These are phyloP conservation scores for Coronaproctus castanopsis DNA, from an alignment of 2,888 invertebrate genomes.

Conservation along the genomic window DNA sequence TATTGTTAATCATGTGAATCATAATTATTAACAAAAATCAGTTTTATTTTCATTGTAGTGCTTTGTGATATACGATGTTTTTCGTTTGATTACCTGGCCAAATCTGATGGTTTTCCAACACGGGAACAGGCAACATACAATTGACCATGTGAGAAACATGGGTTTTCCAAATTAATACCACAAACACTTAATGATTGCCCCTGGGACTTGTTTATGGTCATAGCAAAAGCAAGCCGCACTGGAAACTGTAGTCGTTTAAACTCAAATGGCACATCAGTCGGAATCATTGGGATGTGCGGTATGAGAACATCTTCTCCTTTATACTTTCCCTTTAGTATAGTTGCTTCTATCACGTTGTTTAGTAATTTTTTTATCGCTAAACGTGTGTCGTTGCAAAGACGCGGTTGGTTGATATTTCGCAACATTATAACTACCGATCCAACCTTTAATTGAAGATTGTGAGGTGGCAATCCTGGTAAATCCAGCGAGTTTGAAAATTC, in stretches of 20 bases:
- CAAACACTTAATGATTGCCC: neutral
- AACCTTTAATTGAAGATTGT: neutral
- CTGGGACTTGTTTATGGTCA: neutral
- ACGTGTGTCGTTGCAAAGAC: neutral
- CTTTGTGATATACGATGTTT: no score
- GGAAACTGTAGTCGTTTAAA: neutral
- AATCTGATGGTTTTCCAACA: neutral
- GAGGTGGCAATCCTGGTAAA: neutral
- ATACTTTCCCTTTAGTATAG: neutral
- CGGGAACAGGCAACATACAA: neutral
- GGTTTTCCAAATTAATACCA: neutral
- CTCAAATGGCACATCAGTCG: neutral
- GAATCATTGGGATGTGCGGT: neutral
- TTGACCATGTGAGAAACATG: neutral
- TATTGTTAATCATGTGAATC: no score
- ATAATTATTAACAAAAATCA: no score
- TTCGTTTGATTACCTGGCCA: no score
- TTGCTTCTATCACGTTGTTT: neutral
- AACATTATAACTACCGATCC: neutral
- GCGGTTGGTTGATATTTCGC: neutral
- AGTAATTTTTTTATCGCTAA: neutral
- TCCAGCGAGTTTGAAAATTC: neutral
- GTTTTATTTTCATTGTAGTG: no score
- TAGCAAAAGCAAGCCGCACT: neutral
- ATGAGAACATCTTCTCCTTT: neutral